phyloP scores from a whole-genome alignment of 2,113 vertebrate genomes.

The Copsychus sechellarum region DNA sequence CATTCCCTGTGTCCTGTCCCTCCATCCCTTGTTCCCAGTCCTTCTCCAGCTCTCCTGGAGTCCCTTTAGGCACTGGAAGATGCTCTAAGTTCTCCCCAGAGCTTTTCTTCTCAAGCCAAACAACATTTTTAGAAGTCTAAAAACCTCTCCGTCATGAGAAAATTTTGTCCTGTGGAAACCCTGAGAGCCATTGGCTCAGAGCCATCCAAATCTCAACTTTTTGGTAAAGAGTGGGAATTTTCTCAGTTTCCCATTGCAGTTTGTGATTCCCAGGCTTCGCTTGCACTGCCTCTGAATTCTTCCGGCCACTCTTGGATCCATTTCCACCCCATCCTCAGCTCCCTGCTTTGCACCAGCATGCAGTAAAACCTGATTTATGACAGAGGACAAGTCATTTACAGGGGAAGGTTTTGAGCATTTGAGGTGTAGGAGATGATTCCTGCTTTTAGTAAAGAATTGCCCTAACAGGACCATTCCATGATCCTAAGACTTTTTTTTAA shows the following conservation, averaged over 20 bases:
- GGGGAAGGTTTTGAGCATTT: not conserved
- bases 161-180: not conserved
- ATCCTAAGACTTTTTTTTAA: not conserved
- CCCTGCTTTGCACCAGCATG: not conserved
- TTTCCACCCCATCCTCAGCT: not conserved
- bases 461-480: too few species aligned
- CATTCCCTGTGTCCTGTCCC: rapidly evolving
- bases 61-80: not conserved
- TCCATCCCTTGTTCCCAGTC: not conserved
- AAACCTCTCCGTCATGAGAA: not conserved
- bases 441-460: not conserved
- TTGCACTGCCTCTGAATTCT: not conserved
- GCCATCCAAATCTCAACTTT: not conserved
- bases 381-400: not conserved
- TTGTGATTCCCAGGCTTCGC: not conserved
- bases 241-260: not conserved
- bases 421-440: not conserved
- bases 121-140: not conserved
- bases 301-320: not conserved
- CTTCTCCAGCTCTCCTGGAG: not conserved
- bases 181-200: too few species aligned
- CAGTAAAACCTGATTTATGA: not conserved
- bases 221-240: not conserved
- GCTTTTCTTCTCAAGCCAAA: not conserved
- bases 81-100: not conserved